Percentiles rank a stretch among this genome's conserved stretches.
phyloP scores from a whole-genome alignment of 1,140 invertebrate species.

The Lethrus apterus region DNA sequence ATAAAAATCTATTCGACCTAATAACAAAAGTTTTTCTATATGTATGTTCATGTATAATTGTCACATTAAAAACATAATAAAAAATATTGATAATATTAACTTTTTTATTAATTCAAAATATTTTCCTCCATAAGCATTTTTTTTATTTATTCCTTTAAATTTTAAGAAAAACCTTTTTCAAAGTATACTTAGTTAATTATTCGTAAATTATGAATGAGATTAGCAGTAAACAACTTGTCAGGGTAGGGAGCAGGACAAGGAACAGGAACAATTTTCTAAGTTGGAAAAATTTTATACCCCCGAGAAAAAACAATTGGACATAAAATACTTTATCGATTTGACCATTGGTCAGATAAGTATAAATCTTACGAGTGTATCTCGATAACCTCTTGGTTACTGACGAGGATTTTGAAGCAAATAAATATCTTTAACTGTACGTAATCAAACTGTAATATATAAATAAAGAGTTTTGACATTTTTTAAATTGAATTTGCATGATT shows the following conservation, averaged over 20 bases:
- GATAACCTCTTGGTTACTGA: too few relatives aligned
- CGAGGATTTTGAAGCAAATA: too few relatives aligned
- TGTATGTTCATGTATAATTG: too few relatives aligned
- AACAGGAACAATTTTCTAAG: slow-evolving; percentile 4
- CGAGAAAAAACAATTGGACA: slow-evolving; percentile 17
- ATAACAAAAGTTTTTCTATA: background rate
- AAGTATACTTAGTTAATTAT: background rate
- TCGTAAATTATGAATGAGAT: background rate
- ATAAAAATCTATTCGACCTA: slow-evolving; percentile 5
- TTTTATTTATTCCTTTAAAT: background rate
- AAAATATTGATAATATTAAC: background rate
- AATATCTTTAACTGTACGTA: too few relatives aligned
- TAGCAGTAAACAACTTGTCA: slow-evolving; percentile 3
- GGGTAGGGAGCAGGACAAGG: background rate
- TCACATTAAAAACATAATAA: background rate
- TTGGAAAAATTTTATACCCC: slow-evolving; percentile 7
- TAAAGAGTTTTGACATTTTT: too few relatives aligned
- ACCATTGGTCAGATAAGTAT: slow-evolving; percentile 7
- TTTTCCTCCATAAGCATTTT: slow-evolving; percentile 2
- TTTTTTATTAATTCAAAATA: slow-evolving; percentile 1
- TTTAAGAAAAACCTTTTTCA: background rate
- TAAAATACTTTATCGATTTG: slow-evolving; percentile 13
- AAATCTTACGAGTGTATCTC: slow-evolving; percentile 10
- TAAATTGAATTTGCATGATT: too few relatives aligned
- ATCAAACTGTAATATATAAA: too few relatives aligned